These are phyloP conservation scores for Sphaerodactylus townsendi DNA, from an alignment of 2,113 vertebrate genomes.

Conservation along the genomic window DNA sequence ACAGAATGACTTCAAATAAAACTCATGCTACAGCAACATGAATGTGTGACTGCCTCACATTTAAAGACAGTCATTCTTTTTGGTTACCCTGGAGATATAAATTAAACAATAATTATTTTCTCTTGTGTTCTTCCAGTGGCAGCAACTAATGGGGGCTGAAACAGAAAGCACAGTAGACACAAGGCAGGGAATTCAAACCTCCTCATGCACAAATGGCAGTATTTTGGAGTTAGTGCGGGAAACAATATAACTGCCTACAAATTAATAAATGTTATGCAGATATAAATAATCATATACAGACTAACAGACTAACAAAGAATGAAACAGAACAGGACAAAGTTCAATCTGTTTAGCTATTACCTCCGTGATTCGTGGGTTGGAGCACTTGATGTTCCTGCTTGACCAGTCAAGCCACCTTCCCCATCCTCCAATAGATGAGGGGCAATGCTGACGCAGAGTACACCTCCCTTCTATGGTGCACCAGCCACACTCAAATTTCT, in stretches of 20 bases:
- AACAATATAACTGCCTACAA: neutral
- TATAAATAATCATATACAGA: no score
- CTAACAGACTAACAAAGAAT: neutral
- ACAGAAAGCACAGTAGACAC: no score
- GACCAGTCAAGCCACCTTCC: constrained; percentile 82
- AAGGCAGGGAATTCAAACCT: no score
- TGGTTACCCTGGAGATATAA: neutral
- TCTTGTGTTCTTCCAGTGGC: no score
- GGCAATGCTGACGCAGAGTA: constrained; percentile 86
- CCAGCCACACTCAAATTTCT: constrained; percentile 97
- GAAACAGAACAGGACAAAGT: neutral
- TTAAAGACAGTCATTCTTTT: neutral
- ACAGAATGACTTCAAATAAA: neutral
- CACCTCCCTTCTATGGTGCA: constrained; percentile 88
- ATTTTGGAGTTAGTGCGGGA: neutral
- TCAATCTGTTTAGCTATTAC: constrained; percentile 62
- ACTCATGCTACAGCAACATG: neutral
- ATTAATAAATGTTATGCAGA: no score
- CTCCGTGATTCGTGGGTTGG: constrained; percentile 97
- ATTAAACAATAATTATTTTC: no score
- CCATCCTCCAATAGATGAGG: constrained; percentile 82
- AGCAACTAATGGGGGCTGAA: no score
- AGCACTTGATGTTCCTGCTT: constrained; percentile 92
- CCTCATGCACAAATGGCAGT: neutral
- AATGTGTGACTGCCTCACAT: neutral